Percentiles rank a stretch among this genome's conserved stretches.
phyloP scores from a whole-genome alignment of 2,113 vertebrate species.

The Herpetotheres cachinnans region DNA sequence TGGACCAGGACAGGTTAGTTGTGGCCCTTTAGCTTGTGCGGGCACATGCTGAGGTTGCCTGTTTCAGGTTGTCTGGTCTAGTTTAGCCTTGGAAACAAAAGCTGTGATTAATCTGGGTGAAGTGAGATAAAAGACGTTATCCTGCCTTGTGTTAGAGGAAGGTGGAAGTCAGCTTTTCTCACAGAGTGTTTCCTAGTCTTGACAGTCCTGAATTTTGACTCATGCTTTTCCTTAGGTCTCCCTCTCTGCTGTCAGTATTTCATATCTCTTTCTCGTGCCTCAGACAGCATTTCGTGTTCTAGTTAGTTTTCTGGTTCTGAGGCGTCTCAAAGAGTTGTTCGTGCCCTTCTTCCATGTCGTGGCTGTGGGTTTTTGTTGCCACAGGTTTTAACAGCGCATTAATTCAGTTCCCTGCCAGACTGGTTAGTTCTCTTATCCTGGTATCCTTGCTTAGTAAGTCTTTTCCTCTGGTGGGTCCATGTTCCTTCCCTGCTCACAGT shows the following conservation, averaged over 20 bases:
- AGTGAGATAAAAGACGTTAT: background rate
- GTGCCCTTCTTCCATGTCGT: background rate
- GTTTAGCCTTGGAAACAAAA: background rate
- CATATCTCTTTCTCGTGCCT: background rate
- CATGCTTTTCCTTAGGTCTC: background rate
- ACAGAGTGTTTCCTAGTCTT: rapidly evolving
- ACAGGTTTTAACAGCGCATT: background rate
- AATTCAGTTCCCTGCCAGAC: background rate
- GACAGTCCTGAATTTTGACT: background rate
- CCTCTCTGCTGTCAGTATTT: background rate
- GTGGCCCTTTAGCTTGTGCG: background rate
- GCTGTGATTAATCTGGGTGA: background rate
- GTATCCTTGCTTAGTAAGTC: background rate
- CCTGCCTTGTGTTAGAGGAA: background rate
- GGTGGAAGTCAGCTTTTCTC: background rate
- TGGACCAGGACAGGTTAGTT: background rate
- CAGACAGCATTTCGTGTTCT: background rate
- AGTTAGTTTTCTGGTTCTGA: background rate
- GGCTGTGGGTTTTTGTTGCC: background rate
- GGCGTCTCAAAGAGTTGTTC: background rate
- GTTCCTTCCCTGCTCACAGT: background rate
- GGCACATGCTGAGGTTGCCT: background rate
- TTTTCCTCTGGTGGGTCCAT: background rate
- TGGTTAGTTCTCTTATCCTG: background rate
- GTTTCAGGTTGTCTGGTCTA: background rate